Evolutionary conservation across 2,113 vertebrate species (phyloP).

Genomic region (Myiozetetes cayanensis): DNA sequence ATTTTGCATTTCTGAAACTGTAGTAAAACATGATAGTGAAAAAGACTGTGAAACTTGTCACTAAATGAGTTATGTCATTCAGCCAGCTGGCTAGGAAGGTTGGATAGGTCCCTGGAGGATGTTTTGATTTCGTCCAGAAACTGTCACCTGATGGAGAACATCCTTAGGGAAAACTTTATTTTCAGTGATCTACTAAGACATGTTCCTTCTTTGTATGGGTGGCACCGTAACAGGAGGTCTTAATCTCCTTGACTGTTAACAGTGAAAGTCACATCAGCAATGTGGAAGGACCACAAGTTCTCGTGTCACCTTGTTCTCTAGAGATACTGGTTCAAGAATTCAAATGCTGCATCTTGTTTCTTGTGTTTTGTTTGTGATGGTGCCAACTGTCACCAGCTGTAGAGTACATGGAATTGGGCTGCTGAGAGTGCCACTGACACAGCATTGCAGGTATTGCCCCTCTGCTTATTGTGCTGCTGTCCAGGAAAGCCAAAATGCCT

Average conservation of each 20-base stretch:
- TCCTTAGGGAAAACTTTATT: not conserved
- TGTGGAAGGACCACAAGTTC: not conserved
- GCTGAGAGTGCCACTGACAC: not conserved
- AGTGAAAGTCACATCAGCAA: not conserved
- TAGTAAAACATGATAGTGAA: not conserved
- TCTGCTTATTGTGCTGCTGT: not conserved
- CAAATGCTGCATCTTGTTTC: not conserved
- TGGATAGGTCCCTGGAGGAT: not conserved
- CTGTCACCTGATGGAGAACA: not conserved
- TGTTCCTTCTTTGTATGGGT: not conserved
- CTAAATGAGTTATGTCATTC: not conserved
- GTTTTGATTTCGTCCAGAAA: not conserved
- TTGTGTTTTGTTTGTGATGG: not conserved
- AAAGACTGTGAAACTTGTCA: not conserved
- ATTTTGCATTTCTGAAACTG: not conserved
- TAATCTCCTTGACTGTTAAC: not conserved
- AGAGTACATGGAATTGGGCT: not conserved
- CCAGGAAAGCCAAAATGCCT: not conserved
- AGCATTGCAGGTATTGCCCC: not conserved
- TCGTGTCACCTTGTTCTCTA: not conserved
- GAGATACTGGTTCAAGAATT: not conserved
- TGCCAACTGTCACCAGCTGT: not conserved
- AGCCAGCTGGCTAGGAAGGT: not conserved
- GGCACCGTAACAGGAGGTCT: not conserved
- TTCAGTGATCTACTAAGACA: not conserved